These are phyloP conservation scores for Lasaia peninsularis DNA, from an alignment of 1,140 invertebrate species.

Conservation along the genomic window DNA sequence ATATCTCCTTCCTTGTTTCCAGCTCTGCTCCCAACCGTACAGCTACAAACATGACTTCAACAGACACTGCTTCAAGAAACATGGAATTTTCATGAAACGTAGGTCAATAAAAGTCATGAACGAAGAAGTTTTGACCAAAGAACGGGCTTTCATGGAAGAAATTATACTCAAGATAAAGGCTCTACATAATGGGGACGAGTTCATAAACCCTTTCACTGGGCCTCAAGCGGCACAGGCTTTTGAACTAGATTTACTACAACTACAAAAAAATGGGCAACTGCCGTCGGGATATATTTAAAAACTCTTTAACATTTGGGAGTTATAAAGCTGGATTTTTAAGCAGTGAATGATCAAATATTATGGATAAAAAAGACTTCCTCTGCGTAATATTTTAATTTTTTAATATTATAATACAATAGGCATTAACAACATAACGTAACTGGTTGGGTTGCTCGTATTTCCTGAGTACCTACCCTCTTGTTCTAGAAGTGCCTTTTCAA, in stretches of 20 bases:
- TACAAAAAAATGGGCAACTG: conserved; percentile 25
- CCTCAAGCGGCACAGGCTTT: conserved; percentile 41
- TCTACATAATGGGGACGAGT: conserved; percentile 29
- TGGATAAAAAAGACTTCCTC: too few species aligned
- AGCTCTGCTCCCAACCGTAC: conserved; percentile 55
- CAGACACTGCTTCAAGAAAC: conserved; percentile 58
- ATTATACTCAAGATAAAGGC: conserved; percentile 35
- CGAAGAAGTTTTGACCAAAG: conserved; percentile 43
- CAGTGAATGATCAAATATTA: too few species aligned
- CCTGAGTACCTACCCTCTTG: too few species aligned
- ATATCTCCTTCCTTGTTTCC: too few species aligned
- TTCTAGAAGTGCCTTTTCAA: too few species aligned
- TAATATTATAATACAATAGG: too few species aligned
- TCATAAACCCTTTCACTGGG: conserved; percentile 40
- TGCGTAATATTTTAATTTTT: too few species aligned
- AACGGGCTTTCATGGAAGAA: conserved; percentile 42
- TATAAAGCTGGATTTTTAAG: too few species aligned
- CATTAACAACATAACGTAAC: too few species aligned
- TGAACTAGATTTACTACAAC: conserved; percentile 35
- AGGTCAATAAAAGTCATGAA: conserved; percentile 47
- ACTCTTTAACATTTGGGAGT: background rate
- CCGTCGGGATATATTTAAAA: background rate
- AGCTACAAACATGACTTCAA: conserved; percentile 61
- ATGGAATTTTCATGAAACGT: conserved; percentile 47
- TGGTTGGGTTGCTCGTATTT: too few species aligned